phyloP scores from a whole-genome alignment of 2,888 invertebrate species.

The Agrochola circellaris region DNA sequence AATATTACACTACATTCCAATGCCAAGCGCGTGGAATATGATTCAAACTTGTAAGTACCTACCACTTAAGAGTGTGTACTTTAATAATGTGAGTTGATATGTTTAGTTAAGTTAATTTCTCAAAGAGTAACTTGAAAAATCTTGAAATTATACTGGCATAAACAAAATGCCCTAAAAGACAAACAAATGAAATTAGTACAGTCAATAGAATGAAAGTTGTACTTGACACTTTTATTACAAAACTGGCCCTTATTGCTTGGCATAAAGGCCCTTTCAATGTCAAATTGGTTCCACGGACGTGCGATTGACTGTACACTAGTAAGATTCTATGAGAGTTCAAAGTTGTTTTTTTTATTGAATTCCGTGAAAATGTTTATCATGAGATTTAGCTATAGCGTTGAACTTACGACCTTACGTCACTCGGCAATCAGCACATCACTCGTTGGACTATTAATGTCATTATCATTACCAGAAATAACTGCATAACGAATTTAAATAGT shows the following conservation, averaged over 20 bases:
- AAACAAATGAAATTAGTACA: background rate
- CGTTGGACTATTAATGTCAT: conserved; percentile 13
- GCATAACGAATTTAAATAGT: conserved; percentile 26
- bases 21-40: background rate
- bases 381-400: background rate
- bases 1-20: background rate
- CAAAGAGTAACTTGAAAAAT: background rate
- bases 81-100: background rate
- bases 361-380: conserved; percentile 3
- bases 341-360: background rate
- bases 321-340: background rate
- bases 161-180: background rate
- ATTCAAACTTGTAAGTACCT: background rate
- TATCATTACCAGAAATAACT: conserved; percentile 17
- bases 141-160: background rate
- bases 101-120: background rate
- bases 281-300: background rate
- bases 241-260: background rate
- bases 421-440: background rate
- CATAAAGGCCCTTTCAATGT: background rate
- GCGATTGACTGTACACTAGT: background rate
- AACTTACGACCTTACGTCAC: conserved; percentile 24
- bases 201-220: background rate
- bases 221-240: background rate
- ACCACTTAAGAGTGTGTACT: background rate